phyloP scores from a whole-genome alignment of 2,797 vertebrate species.

The Valencia hispanica region DNA sequence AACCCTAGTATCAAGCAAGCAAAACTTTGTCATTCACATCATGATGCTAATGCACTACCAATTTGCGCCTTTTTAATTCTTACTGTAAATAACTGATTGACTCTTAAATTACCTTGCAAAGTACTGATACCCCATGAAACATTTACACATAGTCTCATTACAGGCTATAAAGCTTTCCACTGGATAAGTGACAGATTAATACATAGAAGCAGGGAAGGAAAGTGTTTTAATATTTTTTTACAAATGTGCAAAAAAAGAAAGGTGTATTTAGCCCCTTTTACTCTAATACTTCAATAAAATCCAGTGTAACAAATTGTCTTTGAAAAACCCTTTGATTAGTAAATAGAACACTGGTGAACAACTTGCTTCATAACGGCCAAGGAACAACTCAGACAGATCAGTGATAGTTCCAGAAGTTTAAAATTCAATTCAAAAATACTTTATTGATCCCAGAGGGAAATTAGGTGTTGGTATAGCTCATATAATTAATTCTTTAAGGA shows the following conservation, averaged over 20 bases:
- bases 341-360: background rate
- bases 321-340: background rate
- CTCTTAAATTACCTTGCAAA: too few relatives aligned
- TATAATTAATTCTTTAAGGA: too few relatives aligned
- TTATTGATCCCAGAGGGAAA: too few relatives aligned
- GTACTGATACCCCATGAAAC: too few relatives aligned
- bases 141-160: too few relatives aligned
- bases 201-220: too few relatives aligned
- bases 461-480: too few relatives aligned
- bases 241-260: background rate
- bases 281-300: background rate
- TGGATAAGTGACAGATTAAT: too few relatives aligned
- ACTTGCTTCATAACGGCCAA: too few relatives aligned
- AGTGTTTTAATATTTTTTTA: background rate
- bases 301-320: background rate
- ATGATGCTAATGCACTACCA: background rate
- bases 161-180: too few relatives aligned
- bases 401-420: too few relatives aligned
- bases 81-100: background rate
- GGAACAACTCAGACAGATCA: background rate
- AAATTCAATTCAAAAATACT: too few relatives aligned
- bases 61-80: background rate
- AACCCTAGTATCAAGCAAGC: background rate
- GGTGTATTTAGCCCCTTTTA: background rate
- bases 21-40: background rate